Conservation (phyloP, 2,888 invertebrate genomes). For the Venusia cambrica region DNA sequence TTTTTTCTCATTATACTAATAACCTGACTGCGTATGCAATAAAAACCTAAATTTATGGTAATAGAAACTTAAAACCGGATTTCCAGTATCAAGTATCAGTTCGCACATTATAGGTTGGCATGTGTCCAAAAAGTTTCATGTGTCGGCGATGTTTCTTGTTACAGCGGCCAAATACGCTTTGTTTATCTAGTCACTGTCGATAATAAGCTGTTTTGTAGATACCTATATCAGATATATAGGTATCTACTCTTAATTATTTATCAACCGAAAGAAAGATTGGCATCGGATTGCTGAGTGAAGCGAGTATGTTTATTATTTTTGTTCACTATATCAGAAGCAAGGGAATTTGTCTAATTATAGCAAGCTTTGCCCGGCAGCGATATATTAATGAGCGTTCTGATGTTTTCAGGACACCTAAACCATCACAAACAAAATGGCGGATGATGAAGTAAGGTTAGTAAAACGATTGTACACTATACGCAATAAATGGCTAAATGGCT, state of each 20-base stretch:
- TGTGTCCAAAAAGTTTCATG: slow-evolving; percentile 58
- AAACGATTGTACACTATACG: slow-evolving; percentile 10
- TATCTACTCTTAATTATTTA: slow-evolving; percentile 5
- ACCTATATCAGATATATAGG: slow-evolving; percentile 6
- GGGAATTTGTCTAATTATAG: slow-evolving; percentile 22
- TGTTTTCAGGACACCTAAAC: slow-evolving; percentile 81
- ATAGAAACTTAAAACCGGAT: slow-evolving; percentile 28
- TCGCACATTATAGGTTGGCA: slow-evolving; percentile 55
- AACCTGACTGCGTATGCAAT: not conserved
- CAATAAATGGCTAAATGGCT: too few relatives aligned
- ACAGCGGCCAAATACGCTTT: slow-evolving; percentile 55
- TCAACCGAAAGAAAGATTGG: slow-evolving; percentile 6
- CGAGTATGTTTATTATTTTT: slow-evolving; percentile 12
- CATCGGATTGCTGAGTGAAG: slow-evolving; percentile 1
- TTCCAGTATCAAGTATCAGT: slow-evolving; percentile 63
- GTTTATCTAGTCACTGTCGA: slow-evolving; percentile 30
- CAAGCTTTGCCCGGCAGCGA: slow-evolving; percentile 7
- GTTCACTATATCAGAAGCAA: slow-evolving; percentile 16
- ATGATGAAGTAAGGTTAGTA: slow-evolving; percentile 95
- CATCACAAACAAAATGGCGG: slow-evolving; percentile 89
- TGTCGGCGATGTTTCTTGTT: slow-evolving; percentile 49
- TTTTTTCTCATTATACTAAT: too few relatives aligned
- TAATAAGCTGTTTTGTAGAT: slow-evolving; percentile 19
- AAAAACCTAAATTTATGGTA: slow-evolving; percentile 2
- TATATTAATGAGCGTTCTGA: slow-evolving; percentile 17